Evolutionary conservation across 2,888 invertebrate genomes (phyloP), one percentile per base, ranked within the genome.

Genomic region (Polymixis flavicincta): DNA sequence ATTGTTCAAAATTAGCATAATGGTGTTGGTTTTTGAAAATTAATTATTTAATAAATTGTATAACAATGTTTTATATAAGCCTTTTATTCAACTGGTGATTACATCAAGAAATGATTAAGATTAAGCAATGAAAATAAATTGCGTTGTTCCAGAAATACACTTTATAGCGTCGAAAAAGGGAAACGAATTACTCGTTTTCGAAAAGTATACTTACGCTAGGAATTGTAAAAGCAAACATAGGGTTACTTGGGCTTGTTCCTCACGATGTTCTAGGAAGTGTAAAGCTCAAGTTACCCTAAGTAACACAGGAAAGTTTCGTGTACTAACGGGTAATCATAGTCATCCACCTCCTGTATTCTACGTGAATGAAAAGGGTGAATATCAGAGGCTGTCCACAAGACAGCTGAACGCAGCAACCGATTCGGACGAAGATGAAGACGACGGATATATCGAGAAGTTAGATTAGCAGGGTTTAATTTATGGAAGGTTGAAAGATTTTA

Each of bases 141-240:
- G 28, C 37, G 42, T 88, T 90, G 81, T 93, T 94, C 25, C 93
- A 94, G 95, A 94, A 89, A 94, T 95, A 76, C 92, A 94, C 83
- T 95, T 92, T 86, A 95, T 95, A 82, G 90, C 91, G 22, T 95
- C 95, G 48, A 94, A 94, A 85, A 94, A 92, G 73, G 95, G 95
- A 6, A 86, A 91, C 69, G 85, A 92, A 48, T 85, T 96, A 64
- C 88, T 96, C 4, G 94, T 95, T 0, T 94, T 90, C 74, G 88
- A 94, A 83, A 90, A 93, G 71, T 95, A 93, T 76, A 94, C 95
- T 0, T 96, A 88, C 71, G 94, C 95, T 0, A 89, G 89, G 80
- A 94, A 94, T 79, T 91, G 90, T 74, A 87, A 82, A 17, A 94
- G 93, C 73, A 95, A 90, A 76, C 89, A 85, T 37, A 87, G 87